Conservation (phyloP, 2,797 vertebrate species). For the Scolopax bukidnonensis region DNA sequence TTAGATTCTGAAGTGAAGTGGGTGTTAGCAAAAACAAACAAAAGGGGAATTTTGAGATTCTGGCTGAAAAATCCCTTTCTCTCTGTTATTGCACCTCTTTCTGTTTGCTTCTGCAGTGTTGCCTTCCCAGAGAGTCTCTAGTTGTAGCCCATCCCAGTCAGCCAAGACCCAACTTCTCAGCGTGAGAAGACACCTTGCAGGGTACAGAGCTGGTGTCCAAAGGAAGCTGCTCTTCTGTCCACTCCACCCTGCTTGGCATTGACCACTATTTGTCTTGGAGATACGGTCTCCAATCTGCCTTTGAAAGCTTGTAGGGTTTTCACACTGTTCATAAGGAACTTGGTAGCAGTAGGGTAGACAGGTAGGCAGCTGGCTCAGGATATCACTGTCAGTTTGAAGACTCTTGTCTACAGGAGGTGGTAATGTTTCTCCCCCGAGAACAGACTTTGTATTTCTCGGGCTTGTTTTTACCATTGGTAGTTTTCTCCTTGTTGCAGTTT, state of each 20-base stretch:
- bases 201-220: not conserved
- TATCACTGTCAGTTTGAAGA: not conserved
- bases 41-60: not conserved
- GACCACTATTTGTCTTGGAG: not conserved
- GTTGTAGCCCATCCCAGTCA: not conserved
- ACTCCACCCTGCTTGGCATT: not conserved
- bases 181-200: not conserved
- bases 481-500: not conserved
- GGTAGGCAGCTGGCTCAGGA: not conserved
- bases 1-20: conserved; percentile 40
- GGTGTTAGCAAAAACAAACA: conserved; percentile 68
- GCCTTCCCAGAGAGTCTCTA: not conserved
- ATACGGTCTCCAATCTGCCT: not conserved
- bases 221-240: not conserved
- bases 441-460: not conserved
- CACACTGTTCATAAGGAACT: not conserved
- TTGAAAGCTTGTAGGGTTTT: not conserved
- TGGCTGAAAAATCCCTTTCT: conserved; percentile 20
- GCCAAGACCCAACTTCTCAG: not conserved
- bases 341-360: not conserved
- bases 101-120: not conserved
- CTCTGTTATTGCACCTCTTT: not conserved
- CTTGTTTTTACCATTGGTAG: not conserved
- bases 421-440: not conserved
- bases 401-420: not conserved